Base-by-base conservation (phyloP, 2,888 invertebrate species). In the Agonopterix heracliana region DNA sequence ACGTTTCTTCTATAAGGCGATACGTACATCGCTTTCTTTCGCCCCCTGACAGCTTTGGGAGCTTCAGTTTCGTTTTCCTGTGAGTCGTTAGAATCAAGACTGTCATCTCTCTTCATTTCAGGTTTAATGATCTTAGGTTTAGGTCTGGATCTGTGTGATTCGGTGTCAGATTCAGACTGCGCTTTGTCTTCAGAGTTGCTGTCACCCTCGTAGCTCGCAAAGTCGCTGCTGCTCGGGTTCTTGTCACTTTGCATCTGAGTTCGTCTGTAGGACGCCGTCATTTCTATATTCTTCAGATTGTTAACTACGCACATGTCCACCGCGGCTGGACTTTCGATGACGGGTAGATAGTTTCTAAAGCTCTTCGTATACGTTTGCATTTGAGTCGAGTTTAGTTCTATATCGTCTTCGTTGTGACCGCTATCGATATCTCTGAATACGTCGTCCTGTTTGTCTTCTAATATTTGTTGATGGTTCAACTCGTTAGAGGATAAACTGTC, bases 351-450 rank as follows among this genome's bases (percentile, higher is more conserved):
- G 57, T 86, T 86, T 46, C 83, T 78, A 60, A 87, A 81, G 60
- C 89, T 89, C 71, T 85, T 89, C 41, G 90, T 90, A 71, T 91
- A 91, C 0, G 91, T 91, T 78, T 89, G 89, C 81, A 90, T 90
- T 66, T 90, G 85, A 9, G 89, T 84, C 48, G 91, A 89, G 68
- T 90, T 90, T 14, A 90, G 85, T 68, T 93, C 93, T 14, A 92
- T 92, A 60, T 93, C 93, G 48, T 93, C 93, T 52, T 93, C 94
- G 62, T 93, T 93, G 47, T 93, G 93, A 1, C 93, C 93, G 66
- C 93, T 94, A 55, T 94, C 86, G 0, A 60, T 63, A 46, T 79
- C 84, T 52, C 76, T 62, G 54, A 78, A 74, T 5, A 71, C 68
- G 44, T 76, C 78, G 38, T 79, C 81, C 4, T 68, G 74, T 35